Evolutionary conservation across 1,140 invertebrate genomes (phyloP), one percentile per base, ranked within the genome.

Genomic region (Caerostris extrusa): DNA sequence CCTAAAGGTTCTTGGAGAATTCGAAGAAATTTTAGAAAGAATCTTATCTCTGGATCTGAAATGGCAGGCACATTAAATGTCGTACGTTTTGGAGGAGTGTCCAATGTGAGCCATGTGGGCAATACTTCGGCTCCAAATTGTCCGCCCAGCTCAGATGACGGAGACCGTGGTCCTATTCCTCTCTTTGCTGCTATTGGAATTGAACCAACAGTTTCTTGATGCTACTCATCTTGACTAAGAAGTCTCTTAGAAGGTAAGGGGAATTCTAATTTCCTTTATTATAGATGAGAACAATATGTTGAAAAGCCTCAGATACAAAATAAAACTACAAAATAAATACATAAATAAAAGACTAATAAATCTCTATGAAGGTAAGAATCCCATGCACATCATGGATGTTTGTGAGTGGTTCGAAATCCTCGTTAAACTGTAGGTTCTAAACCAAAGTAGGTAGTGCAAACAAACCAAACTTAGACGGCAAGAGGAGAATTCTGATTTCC

Each of bases 171-270:
- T 98, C 6, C 97, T 98, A 93, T 97, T 98, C 95, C 95, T 97
- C 97, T n/a, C 53, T 96, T 98, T 5, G 98, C 98, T 0, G 96
- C 97, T 0, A 96, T 98, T 34, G 98, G 98, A 82, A 98, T 98
- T 96, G 97, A 0, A 98, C 98, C 6, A 98, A 98, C 96, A 96
- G 98, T 58, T 97, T 97, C 8, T 96, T 98, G 7, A 98, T 98
- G 97, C 96, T 97, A 3, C 97, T 98, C 12, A 98, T 96, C 17
- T 83, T 96, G 12, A 94, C 95, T n/a, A 95, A 95, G 69, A 95
- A 95, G 53, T 93, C 95, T 67, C 94, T 96, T 7, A 95, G 95
- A 94, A 95, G 95, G 95, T 95, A 90, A 64, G 77, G 56, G 34
- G 34, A 34, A 34, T 34, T 34, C 34, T 34, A 34, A 34, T 34